Evolutionary conservation across 2,888 invertebrate genomes (phyloP), one percentile per base, ranked within the genome.

Genomic region (Lasioglossum marginatum): DNA sequence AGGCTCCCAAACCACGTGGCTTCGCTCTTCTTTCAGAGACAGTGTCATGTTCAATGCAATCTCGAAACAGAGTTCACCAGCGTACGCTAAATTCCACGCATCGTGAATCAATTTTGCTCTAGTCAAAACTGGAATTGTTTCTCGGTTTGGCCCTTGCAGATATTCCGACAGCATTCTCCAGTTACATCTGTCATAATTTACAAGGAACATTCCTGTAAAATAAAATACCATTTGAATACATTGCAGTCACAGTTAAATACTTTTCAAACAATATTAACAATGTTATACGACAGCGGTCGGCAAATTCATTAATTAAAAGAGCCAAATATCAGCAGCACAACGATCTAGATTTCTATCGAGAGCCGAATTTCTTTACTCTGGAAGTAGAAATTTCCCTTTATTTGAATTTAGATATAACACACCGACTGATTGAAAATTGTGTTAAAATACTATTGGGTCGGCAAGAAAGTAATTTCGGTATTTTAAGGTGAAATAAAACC

Each of bases 1-100:
- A 0, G 98, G 97, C 93, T 97, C 97, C 98, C 98, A 98, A 0
- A 98, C 98, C 0, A 97, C 95, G 89, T 97, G 97, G 87, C 97
- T 96, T 45, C 97, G 96, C 94, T 98, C 98, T 73, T 96, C 96
- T 92, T 96, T 97, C 93, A 98, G 95, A 92, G 98, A 97, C 60
- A 97, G 95, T 0, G 98, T 98, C 97, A 98, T 97, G 91, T 98
- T 97, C 37, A 98, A 96, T 0, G 98, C 98, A 0, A 97, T 97
- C 0, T 96, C 97, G 92, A 98, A 97, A 87, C 97, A 97, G 1
- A 98, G 95, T 90, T 98, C 97, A 0, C 98, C 98, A 48, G 97
- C 97, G 88, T 97, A 97, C 0, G 97, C 97, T 72, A 98, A 94
- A 93, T 97, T 97, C 97, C 97, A 97, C 0, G 97, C 97, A 87